Base-by-base conservation (phyloP, 2,113 vertebrate genomes). In the Helogale parvula region DNA sequence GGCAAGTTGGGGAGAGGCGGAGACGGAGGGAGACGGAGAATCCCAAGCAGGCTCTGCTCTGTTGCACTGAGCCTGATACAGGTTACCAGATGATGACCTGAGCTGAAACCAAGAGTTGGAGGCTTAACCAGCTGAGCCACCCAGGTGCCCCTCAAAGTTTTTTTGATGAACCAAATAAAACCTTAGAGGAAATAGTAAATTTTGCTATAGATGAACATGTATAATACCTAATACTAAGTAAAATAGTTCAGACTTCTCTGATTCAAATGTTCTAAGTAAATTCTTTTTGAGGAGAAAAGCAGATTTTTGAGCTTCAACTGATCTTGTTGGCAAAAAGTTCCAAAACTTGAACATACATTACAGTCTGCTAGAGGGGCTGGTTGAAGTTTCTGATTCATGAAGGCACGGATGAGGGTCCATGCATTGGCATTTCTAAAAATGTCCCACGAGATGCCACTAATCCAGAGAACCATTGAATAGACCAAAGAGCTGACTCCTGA, bases 351-450 rank as follows among this genome's bases (percentile, higher is more conserved):
- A 15, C 15, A 60, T 38, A 69, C 1, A 86, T 80, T 19, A 69
- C 23, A 19, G 3, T 74, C 57, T 63, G 31, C 57, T 76, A 57
- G 65, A 84, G 8, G 41, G 52, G 7, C 13, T 81, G 27, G 19
- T 86, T 76, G 89, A 95, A 41, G 17, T 54, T 85, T 94, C 65
- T 71, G 68, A 89, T 69, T 87, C 47, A 47, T 80, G 65, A 84
- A 90, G 38, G 23, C 52, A 54, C 38, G 17, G 14, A 11, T n/a
- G 15, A 2, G n/a, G 63, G 3, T 25, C 21, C 21, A 50, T 66
- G 10, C 80, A 31, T 57, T 60, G 57, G 4, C 89, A 90, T 82
- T 60, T 90, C 29, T 90, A 92, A 77, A 45, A 72, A 86, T n/a
- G 85, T 88, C 29, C 14, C 14, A 10, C 50, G 12, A 38, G 19